These are phyloP conservation scores for Caenorhabditis panamensis DNA, from an alignment of 2,888 invertebrate genomes.

Conservation along the genomic window DNA sequence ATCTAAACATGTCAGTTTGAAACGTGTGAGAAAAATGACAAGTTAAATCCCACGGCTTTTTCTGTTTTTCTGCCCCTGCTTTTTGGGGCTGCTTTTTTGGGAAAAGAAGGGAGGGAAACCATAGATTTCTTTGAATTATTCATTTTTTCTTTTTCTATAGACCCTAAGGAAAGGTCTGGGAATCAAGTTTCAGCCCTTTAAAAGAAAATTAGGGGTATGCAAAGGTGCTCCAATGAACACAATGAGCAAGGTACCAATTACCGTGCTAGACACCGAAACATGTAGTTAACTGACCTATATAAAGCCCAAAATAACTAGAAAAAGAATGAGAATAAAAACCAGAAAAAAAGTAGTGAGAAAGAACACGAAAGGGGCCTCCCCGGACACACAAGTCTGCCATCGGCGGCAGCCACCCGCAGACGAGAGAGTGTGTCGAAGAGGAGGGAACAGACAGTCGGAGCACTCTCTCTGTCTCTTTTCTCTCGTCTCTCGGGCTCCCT, in stretches of 20 bases:
- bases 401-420: neutral
- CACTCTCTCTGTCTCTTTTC: neutral
- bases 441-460: neutral
- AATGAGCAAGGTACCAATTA: too few relatives aligned
- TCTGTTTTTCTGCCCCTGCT: neutral
- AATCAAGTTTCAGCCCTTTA: conserved; percentile 54
- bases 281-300: too few relatives aligned
- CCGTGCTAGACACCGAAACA: too few relatives aligned
- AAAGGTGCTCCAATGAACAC: too few relatives aligned
- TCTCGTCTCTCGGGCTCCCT: too few relatives aligned
- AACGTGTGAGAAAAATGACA: conserved; percentile 24
- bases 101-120: neutral
- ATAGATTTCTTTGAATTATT: conserved; percentile 37
- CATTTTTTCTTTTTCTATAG: too few relatives aligned
- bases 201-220: neutral
- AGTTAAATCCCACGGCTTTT: conserved; percentile 29
- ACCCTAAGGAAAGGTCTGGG: neutral
- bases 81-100: neutral
- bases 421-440: neutral
- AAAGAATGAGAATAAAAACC: conserved; percentile 7
- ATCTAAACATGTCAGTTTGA: conserved; percentile 13
- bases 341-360: neutral
- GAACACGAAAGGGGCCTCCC: neutral
- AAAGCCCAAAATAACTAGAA: neutral
- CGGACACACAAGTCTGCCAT: conserved; percentile 7